Evolutionary conservation across 2,888 invertebrate genomes (phyloP).

Genomic region (Epirrita christyi): DNA sequence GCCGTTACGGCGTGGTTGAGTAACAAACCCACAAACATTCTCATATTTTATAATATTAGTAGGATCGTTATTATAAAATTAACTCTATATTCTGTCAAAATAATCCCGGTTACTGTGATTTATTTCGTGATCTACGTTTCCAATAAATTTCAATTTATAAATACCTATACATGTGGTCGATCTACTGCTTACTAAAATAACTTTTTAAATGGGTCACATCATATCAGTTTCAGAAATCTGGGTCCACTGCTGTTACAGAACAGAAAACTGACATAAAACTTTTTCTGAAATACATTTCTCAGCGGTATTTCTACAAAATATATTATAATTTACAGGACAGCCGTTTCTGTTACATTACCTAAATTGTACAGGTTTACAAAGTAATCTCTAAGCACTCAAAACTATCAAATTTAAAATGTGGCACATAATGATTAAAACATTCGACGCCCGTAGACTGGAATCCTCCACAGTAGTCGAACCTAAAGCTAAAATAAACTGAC

Average conservation of each 20-base stretch:
- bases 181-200: constrained; percentile 5
- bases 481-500: constrained; percentile 18
- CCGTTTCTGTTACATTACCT: not conserved
- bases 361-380: not conserved
- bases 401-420: too few species aligned
- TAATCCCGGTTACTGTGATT: not conserved
- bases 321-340: not conserved
- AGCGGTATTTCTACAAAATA: not conserved
- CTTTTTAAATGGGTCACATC: not conserved
- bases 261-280: not conserved
- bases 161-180: not conserved
- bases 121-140: not conserved
- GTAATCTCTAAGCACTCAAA: not conserved
- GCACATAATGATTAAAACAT: not conserved
- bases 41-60: too few species aligned
- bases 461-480: constrained; percentile 17
- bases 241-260: not conserved
- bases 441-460: constrained; percentile 11
- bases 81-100: not conserved
- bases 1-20: too few species aligned
- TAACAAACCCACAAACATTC: too few species aligned
- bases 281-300: not conserved
- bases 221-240: constrained; percentile 1
- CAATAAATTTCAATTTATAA: not conserved
- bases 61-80: too few species aligned